Conservation (phyloP, 2,113 vertebrate genomes). For the Bujurquina vittata region DNA sequence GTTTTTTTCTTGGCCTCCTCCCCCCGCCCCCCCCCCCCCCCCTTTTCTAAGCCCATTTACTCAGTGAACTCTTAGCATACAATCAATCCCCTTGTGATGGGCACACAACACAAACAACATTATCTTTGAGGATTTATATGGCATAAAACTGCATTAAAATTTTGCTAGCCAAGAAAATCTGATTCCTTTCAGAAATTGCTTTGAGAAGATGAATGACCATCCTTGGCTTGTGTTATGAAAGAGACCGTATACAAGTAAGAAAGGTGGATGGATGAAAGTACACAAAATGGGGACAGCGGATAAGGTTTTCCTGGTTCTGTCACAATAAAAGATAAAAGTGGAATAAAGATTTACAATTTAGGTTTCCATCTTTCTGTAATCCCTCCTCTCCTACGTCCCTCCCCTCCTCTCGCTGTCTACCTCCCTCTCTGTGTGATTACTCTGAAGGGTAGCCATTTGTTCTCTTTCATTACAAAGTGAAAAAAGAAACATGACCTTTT, state of each 20-base stretch:
- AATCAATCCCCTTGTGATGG: slow-evolving; percentile 33
- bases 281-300: neutral
- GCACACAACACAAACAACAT: slow-evolving; percentile 45
- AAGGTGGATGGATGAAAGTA: neutral
- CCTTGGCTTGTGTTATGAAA: neutral
- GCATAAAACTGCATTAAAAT: neutral
- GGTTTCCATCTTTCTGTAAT: slow-evolving; percentile 19
- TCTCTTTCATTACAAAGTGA: slow-evolving; percentile 21
- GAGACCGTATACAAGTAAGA: neutral
- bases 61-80: slow-evolving; percentile 45
- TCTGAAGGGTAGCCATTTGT: slow-evolving; percentile 37
- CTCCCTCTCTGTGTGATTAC: neutral
- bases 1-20: too few species aligned
- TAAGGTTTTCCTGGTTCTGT: slow-evolving; percentile 14
- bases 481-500: slow-evolving; percentile 24
- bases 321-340: slow-evolving; percentile 21
- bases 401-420: neutral
- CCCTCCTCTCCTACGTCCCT: neutral
- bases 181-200: neutral
- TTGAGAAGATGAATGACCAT: slow-evolving; percentile 1
- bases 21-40: too few species aligned
- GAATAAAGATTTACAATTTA: slow-evolving; percentile 21
- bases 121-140: slow-evolving; percentile 10
- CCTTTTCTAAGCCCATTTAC: slow-evolving; percentile 70
- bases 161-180: neutral